Conservation (phyloP, 2,113 vertebrate species). For the Rhinopithecus roxellana region DNA sequence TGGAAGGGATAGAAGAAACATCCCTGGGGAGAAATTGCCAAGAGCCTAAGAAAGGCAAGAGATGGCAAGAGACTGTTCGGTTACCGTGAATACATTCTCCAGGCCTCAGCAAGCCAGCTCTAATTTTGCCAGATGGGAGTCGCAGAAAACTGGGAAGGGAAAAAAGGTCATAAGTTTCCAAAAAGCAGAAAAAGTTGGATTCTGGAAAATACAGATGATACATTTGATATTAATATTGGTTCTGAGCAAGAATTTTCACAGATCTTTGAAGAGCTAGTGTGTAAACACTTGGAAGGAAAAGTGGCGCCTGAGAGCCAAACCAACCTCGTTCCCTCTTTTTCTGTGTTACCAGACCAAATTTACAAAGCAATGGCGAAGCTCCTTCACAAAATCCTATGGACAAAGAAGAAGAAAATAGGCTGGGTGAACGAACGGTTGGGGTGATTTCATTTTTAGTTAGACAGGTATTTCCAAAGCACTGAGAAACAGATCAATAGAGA, state of each 20-base stretch:
- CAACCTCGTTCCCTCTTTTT: background rate
- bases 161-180: slow-evolving; percentile 18
- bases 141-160: background rate
- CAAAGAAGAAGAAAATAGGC: accelerated
- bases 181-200: background rate
- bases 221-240: background rate
- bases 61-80: background rate
- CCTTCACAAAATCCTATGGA: background rate
- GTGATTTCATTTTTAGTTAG: background rate
- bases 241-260: slow-evolving; percentile 43
- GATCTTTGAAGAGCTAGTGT: background rate
- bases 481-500: background rate
- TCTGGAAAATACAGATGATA: background rate
- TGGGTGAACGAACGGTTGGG: accelerated
- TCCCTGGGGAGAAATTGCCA: background rate
- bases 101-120: background rate
- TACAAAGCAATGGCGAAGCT: accelerated
- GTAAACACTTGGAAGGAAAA: background rate
- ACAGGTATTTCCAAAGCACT: background rate
- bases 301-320: background rate
- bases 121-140: slow-evolving; percentile 2
- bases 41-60: background rate
- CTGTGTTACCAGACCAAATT: background rate
- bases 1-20: background rate
- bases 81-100: accelerated